Evolutionary conservation across 64 coral and sea anemone species (phyloP).

Genomic region (Catalaphyllia jardinei): DNA sequence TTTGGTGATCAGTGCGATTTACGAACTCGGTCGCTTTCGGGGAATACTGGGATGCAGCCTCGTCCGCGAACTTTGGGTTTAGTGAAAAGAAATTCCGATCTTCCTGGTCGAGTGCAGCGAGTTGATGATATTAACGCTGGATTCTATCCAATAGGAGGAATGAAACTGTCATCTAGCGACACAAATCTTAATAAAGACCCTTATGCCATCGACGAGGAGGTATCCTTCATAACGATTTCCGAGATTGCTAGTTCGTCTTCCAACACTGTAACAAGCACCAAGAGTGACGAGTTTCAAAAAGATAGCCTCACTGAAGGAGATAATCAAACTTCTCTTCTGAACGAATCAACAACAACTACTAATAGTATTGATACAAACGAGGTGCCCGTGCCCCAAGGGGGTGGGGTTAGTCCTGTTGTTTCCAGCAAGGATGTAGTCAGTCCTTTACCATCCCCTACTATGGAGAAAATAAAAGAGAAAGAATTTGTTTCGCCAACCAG

Average conservation of each 20-base stretch:
- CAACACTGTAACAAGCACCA: not conserved
- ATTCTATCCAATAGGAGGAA: slow-evolving; percentile 5
- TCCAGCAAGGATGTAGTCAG: not conserved
- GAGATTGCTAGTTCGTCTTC: not conserved
- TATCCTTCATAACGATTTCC: not conserved
- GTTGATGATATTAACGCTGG: not conserved
- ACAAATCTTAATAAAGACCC: slow-evolving; percentile 24
- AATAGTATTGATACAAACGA: not conserved
- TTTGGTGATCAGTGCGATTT: not conserved
- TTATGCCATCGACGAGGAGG: slow-evolving; percentile 9
- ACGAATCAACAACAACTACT: not conserved
- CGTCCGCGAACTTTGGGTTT: slow-evolving; percentile 54
- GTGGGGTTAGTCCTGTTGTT: not conserved
- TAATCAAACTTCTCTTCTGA: not conserved
- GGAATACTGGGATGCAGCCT: not conserved
- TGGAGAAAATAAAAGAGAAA: not conserved
- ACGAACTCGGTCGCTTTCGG: not conserved
- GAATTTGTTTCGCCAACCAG: not conserved
- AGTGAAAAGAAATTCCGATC: slow-evolving; percentile 65
- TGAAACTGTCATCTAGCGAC: slow-evolving; percentile 39
- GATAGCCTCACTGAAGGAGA: not conserved
- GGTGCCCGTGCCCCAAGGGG: not conserved
- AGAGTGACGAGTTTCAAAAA: slow-evolving; percentile 1
- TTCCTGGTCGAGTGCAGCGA: slow-evolving; percentile 50
- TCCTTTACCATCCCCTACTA: slow-evolving; percentile 8